Evolutionary conservation across 2,113 vertebrate species (phyloP).

Genomic region (Prionailurus bengalensis): DNA sequence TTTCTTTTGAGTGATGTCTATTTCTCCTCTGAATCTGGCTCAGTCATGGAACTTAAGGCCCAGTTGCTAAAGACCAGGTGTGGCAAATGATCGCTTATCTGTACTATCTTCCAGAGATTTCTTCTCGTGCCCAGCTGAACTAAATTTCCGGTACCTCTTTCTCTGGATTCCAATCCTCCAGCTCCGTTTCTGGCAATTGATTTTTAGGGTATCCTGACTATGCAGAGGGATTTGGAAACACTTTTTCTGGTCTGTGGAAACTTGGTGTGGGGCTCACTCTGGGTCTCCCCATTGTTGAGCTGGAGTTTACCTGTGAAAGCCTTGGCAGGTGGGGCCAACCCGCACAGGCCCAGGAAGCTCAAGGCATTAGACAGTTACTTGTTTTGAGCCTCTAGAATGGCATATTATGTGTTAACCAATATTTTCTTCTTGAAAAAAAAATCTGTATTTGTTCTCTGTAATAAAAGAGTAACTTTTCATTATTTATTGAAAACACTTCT

Average conservation of each 20-base stretch:
- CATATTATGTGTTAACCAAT: background rate
- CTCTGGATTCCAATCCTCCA: background rate
- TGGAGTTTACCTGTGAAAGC: background rate
- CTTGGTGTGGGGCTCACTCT: accelerated
- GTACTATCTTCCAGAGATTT: background rate
- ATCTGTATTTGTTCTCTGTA: background rate
- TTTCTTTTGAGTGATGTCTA: background rate
- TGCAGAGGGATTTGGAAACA: background rate
- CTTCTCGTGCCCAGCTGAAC: background rate
- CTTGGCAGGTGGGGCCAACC: background rate
- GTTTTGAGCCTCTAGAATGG: background rate
- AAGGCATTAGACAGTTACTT: background rate
- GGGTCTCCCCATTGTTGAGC: background rate
- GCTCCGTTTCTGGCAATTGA: background rate
- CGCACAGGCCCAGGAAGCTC: accelerated
- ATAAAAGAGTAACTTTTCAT: background rate
- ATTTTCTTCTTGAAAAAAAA: background rate
- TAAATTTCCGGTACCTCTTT: background rate
- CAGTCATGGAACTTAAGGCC: accelerated
- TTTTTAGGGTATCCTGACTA: background rate
- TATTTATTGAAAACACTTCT: background rate
- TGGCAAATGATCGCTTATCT: background rate
- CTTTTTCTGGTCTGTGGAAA: background rate
- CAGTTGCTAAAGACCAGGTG: background rate
- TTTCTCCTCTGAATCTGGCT: background rate